Evolutionary conservation across 2,888 invertebrate genomes (phyloP), one percentile per base, ranked within the genome.

Genomic region (Cryptophagus acutangulus): DNA sequence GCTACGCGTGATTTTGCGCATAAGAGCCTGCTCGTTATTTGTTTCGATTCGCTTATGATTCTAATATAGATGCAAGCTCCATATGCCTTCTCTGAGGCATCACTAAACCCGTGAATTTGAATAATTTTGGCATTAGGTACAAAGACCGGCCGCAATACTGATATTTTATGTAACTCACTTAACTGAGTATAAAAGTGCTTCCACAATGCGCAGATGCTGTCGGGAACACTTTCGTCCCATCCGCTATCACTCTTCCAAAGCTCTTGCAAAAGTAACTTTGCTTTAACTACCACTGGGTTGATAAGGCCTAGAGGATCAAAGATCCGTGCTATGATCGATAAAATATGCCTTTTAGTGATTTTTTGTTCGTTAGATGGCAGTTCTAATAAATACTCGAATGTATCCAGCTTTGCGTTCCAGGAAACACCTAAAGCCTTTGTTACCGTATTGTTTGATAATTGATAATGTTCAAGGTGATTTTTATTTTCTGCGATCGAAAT

Each of bases 1-100:
- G 61, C 55, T 8, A 62, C 55, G 6, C 54, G 40, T 1, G 54
- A 51, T 43, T 62, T 60, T 2, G 62, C 40, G 20, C 49, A 51
- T 6, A 60, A 17, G 16, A 62, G 15, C 24, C 25, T 30, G 33
- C 17, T 25, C 14, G 35, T 17, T n/a, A 43, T 25, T 2, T 28
- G 31, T 2, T 18, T 20, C n/a, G 43, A 20, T 3, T 8, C 2
- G 33, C 45, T 41, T 3, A 43, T 10, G 6, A 28, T 24, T 13
- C 44, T 12, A 2, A 45, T 12, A 31, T 46, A 55, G 2, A 51
- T 14, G 30, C 43, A 45, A 4, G 45, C 45, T 0, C 48, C 52
- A 18, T 48, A 53, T 3, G 44, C 49, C 17, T 29, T 38, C 9
- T 39, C 10, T 2, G 48, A 47, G 3, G 50, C 50, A 35, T 56